phyloP scores from a whole-genome alignment of 1,140 invertebrate species.

The Meteorus sp. region DNA sequence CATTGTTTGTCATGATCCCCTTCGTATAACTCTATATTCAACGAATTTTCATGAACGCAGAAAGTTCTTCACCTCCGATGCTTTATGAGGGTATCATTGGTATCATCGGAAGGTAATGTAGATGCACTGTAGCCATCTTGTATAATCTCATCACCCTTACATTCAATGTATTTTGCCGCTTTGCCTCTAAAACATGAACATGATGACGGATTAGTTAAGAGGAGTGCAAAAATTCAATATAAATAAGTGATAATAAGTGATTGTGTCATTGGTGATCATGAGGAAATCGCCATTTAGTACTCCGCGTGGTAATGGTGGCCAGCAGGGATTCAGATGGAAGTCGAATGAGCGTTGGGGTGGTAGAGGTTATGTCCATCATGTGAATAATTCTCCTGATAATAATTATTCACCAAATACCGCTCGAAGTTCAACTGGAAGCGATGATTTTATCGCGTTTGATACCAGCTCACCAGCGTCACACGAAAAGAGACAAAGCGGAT shows the following conservation, averaged over 20 bases:
- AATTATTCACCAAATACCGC: conserved; percentile 16
- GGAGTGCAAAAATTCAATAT: not conserved
- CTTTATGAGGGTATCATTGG: no score
- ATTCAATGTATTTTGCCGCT: no score
- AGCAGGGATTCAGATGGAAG: conserved; percentile 28
- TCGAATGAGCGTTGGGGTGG: conserved; percentile 19
- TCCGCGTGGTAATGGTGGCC: conserved; percentile 22
- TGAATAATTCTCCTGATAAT: conserved; percentile 20
- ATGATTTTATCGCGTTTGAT: conserved; percentile 42
- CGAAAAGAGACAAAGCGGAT: conserved; percentile 13
- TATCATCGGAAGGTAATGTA: no score
- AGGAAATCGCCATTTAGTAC: conserved; percentile 43
- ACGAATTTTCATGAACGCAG: no score
- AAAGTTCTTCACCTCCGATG: no score
- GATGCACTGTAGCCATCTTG: no score
- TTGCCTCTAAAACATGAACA: no score
- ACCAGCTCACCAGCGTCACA: conserved; percentile 28
- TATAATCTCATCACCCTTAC: no score
- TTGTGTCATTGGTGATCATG: conserved; percentile 28
- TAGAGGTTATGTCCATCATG: conserved; percentile 30
- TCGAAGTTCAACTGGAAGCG: conserved; percentile 12
- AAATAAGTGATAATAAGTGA: not conserved
- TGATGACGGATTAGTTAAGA: no score
- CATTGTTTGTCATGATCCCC: no score
- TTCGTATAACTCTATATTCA: no score